phyloP scores from a whole-genome alignment of 2,888 invertebrate genomes.

The Drosophila fungiperda region DNA sequence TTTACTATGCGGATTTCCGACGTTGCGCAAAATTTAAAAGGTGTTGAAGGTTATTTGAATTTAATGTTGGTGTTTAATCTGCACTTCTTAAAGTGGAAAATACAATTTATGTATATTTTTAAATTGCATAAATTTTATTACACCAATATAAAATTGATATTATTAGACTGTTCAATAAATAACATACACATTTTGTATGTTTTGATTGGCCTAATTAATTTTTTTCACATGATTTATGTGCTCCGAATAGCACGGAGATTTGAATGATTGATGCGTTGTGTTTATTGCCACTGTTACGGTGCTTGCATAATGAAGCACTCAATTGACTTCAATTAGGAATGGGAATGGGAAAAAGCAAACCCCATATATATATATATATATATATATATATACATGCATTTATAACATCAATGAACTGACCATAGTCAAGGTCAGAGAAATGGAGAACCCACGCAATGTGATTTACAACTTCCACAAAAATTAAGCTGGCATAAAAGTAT shows the following conservation, averaged over 20 bases:
- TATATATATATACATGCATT: background rate
- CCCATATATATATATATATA: slow-evolving; percentile 6
- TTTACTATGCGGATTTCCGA: slow-evolving; percentile 26
- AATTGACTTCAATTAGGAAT: slow-evolving; percentile 61
- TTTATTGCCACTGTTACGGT: slow-evolving; percentile 34
- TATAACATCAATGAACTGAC: slow-evolving; percentile 39
- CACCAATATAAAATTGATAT: slow-evolving; percentile 15
- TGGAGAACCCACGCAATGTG: slow-evolving; percentile 37
- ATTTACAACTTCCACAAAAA: slow-evolving; percentile 42
- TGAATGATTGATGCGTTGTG: slow-evolving; percentile 69
- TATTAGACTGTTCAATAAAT: slow-evolving; percentile 13
- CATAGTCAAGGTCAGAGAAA: slow-evolving; percentile 49
- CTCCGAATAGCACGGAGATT: slow-evolving; percentile 32
- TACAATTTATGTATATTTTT: background rate
- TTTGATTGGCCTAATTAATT: slow-evolving; percentile 71
- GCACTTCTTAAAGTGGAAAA: background rate
- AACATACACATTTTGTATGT: slow-evolving; percentile 21
- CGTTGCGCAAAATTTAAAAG: slow-evolving; percentile 52
- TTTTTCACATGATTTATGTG: slow-evolving; percentile 48
- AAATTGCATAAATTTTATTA: background rate
- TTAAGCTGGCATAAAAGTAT: slow-evolving; percentile 37
- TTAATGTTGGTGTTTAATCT: slow-evolving; percentile 10
- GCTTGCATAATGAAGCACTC: slow-evolving; percentile 61
- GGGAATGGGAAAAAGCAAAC: slow-evolving; percentile 4
- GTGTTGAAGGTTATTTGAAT: slow-evolving; percentile 54